Evolutionary conservation across 2,888 invertebrate genomes (phyloP), one percentile per base, ranked within the genome.

Genomic region (Chrysolina americana): DNA sequence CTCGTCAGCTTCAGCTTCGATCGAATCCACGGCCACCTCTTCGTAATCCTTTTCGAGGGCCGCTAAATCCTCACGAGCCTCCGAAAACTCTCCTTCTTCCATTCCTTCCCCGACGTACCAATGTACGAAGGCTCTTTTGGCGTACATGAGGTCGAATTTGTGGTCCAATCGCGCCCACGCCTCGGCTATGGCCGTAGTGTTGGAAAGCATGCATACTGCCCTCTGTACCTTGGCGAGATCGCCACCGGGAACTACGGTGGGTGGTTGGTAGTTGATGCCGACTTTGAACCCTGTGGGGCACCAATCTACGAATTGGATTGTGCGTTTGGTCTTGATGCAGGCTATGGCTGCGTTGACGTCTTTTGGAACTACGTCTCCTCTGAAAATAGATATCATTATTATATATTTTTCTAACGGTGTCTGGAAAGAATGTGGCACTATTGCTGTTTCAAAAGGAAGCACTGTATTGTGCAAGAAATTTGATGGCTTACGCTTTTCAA

Each of bases 131-230:
- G 98, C 98, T 76, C 97, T 92, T 89, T 98, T 98, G 50, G 97
- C 95, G 89, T 96, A 98, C 97, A 98, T 98, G 83, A 98, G 89
- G 89, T 98, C 98, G 87, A 98, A 97, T 87, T 98, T 98, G 88
- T 96, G 96, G 89, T 98, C 96, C 75, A 98, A 90, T 82, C 95
- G 92, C 70, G 96, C 97, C 98, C 98, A 98, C 41, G 98, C 98
- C 87, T 98, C 97, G 4, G 97, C 97, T 85, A 98, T 98, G 79
- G 98, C 97, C 0, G 98, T 98, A 65, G 97, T 98, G 89, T 98
- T 98, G 84, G 96, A 96, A 87, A 98, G 89, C 98, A 98, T 98
- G 91, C 98, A 98, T 10, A 98, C 97, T 15, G 98, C 97, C 68
- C 98, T 92, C 87, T 96, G 96, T 1, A 97, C 97, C 89, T 96